These are phyloP conservation scores for Aphelenchoides besseyi DNA, from an alignment of 1,140 invertebrate genomes.

Conservation along the genomic window DNA sequence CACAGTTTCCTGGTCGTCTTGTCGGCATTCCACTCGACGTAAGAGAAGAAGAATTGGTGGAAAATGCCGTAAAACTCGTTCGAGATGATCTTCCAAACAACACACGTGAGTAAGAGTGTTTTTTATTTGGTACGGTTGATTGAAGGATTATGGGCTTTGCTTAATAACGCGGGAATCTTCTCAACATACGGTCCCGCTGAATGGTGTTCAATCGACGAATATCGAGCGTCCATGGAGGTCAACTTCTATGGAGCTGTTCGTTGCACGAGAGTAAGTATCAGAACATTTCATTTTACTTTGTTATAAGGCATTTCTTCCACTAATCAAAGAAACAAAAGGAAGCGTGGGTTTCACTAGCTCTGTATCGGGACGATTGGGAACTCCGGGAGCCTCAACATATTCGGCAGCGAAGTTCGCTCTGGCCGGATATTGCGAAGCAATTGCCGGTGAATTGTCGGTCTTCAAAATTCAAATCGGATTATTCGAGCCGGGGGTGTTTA, in stretches of 20 bases:
- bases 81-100: slow-evolving; percentile 25
- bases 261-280: slow-evolving; percentile 32
- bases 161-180: slow-evolving; percentile 50
- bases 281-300: slow-evolving; percentile 8
- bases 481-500: slow-evolving; percentile 45
- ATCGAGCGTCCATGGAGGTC: slow-evolving; percentile 38
- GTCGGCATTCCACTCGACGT: slow-evolving; percentile 39
- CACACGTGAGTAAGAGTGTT: slow-evolving; percentile 11
- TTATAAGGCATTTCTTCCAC: slow-evolving; percentile 39
- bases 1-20: slow-evolving; percentile 22
- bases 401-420: slow-evolving; percentile 45
- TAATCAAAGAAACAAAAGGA: slow-evolving; percentile 41
- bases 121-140: not conserved
- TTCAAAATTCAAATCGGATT: slow-evolving; percentile 33
- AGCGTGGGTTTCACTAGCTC: slow-evolving; percentile 39
- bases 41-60: slow-evolving; percentile 39
- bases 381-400: slow-evolving; percentile 32
- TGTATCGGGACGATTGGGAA: slow-evolving; percentile 29
- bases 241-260: slow-evolving; percentile 46
- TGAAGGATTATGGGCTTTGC: slow-evolving; percentile 49
- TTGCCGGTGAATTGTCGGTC: slow-evolving; percentile 32
- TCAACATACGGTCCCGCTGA: slow-evolving; percentile 45
- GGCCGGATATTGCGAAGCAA: slow-evolving; percentile 38
- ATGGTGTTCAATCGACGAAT: slow-evolving; percentile 40
- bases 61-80: slow-evolving; percentile 31